Conservation (phyloP, 2,113 vertebrate genomes). For the Reinhardtius hippoglossoides region DNA sequence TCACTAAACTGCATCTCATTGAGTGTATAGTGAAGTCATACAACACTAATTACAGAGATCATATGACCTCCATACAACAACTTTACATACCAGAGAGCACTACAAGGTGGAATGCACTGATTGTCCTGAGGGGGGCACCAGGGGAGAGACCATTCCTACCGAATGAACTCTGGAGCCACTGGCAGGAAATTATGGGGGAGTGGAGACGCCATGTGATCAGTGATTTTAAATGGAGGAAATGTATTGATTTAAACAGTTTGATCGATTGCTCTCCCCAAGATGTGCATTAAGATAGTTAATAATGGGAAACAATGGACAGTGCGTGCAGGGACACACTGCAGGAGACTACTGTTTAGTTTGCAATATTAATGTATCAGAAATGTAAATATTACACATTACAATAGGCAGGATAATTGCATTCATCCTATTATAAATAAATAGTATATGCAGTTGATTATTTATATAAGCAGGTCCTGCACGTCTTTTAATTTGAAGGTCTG, state of each 20-base stretch:
- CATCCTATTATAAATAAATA: too few species aligned
- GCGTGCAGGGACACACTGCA: background rate
- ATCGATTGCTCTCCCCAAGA: slow-evolving; percentile 24
- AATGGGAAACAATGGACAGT: slow-evolving; percentile 24
- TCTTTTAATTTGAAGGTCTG: background rate
- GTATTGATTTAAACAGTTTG: slow-evolving; percentile 41
- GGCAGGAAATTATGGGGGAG: background rate
- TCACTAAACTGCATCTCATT: too few species aligned
- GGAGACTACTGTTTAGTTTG: background rate
- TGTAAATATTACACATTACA: slow-evolving; percentile 2
- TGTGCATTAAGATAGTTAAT: slow-evolving; percentile 36
- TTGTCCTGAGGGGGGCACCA: slow-evolving; percentile 34
- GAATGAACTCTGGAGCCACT: background rate
- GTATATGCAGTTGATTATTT: background rate
- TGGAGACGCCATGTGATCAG: background rate
- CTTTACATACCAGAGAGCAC: background rate
- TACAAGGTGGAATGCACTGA: background rate
- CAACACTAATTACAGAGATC: too few species aligned
- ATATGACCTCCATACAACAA: background rate
- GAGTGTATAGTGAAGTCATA: too few species aligned
- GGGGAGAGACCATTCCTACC: too few species aligned
- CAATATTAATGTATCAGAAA: background rate
- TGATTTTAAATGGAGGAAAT: slow-evolving; percentile 21
- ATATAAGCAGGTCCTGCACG: background rate
- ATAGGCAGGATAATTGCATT: background rate